Evolutionary conservation across 2,797 vertebrate species (phyloP), one percentile per base, ranked within the genome.

Genomic region (Acridotheres tristis): DNA sequence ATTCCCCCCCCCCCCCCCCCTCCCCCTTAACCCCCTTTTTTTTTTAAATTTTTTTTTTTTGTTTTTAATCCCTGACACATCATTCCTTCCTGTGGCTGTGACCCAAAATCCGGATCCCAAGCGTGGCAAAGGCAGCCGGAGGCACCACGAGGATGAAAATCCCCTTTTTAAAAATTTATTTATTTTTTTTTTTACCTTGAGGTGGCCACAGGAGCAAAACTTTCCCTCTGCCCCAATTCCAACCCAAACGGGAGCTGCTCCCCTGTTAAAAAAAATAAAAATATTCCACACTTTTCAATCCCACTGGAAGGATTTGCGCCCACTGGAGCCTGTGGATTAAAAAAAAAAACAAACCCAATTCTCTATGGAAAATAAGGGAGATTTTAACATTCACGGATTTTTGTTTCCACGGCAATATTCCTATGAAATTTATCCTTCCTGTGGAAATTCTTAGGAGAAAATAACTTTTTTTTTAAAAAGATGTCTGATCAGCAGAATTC

Each of bases 71-170:
- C 29, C 25, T 38, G 22, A 7, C 45, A 32, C n/a, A 29, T 22
- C 16, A 21, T 53, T 40, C 19, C 74, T 48, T 84, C 45, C 57
- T 32, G 50, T 4, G 54, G 20, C 36, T 36, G 26, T 45, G 38
- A 53, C 30, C 38, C 45, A 27, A 87, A 55, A 57, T 55, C 51
- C 17, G 55, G 26, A 43, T 38, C 43, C 59, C 40, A 25, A 14
- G 13, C 10, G 26, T 3, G 19, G 23, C 38, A 53, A 65, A 87
- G 58, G 62, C 32, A 53, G 38, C 29, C 36, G 55, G 54, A 34
- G 45, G 42, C 29, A 53, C 6, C 2, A 0, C 5, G 14, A 6
- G 4, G 21, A 12, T 3, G 13, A 48, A 77, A 67, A 62, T 2
- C 34, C 10, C 10, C 10, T 38, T 38, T 38, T 38, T 38, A 8